Evolutionary conservation across 2,113 vertebrate genomes (phyloP), one percentile per base, ranked within the genome.

Genomic region (Scytalopus superciliaris): DNA sequence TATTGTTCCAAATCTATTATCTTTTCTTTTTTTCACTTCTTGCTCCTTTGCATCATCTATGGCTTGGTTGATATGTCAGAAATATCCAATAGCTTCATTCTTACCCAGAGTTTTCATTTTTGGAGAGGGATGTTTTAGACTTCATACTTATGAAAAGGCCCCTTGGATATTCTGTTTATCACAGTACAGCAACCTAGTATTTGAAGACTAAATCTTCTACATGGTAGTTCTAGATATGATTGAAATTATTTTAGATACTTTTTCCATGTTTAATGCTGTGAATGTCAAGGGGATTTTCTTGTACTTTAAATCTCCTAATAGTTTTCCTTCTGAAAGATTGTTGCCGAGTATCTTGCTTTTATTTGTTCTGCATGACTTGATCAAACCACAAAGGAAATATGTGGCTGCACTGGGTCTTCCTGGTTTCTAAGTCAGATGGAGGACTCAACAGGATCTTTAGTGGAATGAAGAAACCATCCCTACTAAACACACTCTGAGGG

Each of bases 1-100:
- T 42, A 37, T 72, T 94, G 68, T 87, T 94, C 53, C 55, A 85
- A 80, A 77, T 40, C 18, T 96, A 96, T 82, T 82, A 45, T 76
- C 10, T 11, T 56, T 52, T 35, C 21, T 14, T 52, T 84, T 45
- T 57, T 73, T 64, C 44, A 18, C 28, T 75, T 84, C 45, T 53
- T 89, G 84, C 50, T 95, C 25, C 52, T 57, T 52, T 52, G 47
- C 39, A 40, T 75, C 69, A 39, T 15, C 19, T 66, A 60, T 13
- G 3, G 5, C 37, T 85, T 87, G 24, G 28, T 13, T 66, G 31
- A 37, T 75, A 68, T 2, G 2, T 49, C 31, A 88, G 31, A 93
- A 94, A 68, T 35, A 59, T 11, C 19, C 28, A 64, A 39, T 6
- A 64, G 5, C 49, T 91, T 50, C 11, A 82, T 78, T 87, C 12